phyloP scores from a whole-genome alignment of 2,797 vertebrate genomes.

The Aphelocoma californica region DNA sequence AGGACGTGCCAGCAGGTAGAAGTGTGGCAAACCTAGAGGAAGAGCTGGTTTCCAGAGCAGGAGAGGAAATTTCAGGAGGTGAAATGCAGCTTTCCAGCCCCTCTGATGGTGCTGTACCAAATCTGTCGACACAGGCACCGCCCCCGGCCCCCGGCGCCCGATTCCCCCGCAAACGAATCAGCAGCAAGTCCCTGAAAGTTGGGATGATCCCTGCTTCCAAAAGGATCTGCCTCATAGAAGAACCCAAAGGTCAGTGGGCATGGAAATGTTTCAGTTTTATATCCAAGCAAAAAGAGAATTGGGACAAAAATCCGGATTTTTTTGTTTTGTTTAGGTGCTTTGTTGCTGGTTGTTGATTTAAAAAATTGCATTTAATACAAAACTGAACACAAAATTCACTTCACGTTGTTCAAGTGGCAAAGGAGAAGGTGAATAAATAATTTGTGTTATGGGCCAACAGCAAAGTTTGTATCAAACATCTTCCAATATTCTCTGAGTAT shows the following conservation, averaged over 20 bases:
- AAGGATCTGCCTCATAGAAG: conserved; percentile 78
- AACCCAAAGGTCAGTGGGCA: conserved; percentile 72
- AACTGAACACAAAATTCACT: neutral
- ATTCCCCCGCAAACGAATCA: conserved; percentile 75
- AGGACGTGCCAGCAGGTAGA: conserved; percentile 52
- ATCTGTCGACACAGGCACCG: conserved; percentile 51
- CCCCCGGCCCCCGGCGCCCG: conserved; percentile 27
- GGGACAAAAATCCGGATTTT: neutral
- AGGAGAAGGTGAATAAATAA: neutral
- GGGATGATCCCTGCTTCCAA: conserved; percentile 79
- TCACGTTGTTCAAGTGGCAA: neutral
- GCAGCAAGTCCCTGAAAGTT: conserved; percentile 77
- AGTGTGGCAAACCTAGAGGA: conserved; percentile 25
- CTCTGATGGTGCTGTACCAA: neutral
- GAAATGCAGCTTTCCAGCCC: neutral
- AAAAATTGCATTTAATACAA: neutral
- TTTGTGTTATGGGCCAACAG: neutral
- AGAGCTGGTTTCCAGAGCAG: neutral
- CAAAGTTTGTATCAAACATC: neutral
- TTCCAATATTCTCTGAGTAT: too few relatives aligned
- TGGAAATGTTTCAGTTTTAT: accelerated
- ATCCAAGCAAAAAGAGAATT: accelerated
- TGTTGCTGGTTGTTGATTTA: neutral
- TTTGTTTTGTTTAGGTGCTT: too few relatives aligned
- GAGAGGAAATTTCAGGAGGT: neutral